Evolutionary conservation across 2,113 vertebrate genomes (phyloP).

Genomic region (Montifringilla adamsi): DNA sequence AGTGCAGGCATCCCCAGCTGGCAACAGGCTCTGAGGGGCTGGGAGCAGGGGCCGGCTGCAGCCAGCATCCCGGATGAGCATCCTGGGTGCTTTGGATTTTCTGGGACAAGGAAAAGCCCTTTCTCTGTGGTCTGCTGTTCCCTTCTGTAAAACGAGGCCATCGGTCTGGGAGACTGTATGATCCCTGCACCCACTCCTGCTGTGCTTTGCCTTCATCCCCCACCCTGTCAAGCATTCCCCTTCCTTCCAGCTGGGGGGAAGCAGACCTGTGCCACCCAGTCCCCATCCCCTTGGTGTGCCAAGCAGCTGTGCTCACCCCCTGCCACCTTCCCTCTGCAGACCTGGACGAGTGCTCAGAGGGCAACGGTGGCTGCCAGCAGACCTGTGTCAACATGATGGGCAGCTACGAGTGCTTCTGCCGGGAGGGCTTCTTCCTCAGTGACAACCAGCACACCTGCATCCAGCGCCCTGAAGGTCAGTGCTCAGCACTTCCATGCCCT

Average conservation of each 20-base stretch:
- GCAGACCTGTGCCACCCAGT: rapidly evolving
- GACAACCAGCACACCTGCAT: constrained; percentile 99
- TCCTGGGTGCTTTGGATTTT: background rate
- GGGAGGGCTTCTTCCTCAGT: constrained; percentile 96
- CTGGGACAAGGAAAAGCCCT: background rate
- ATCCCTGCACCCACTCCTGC: background rate
- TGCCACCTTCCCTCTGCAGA: constrained; percentile 71
- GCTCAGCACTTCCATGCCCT: rapidly evolving
- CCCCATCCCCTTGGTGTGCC: background rate
- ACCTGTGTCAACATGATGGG: constrained; percentile 99
- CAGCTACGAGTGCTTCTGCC: constrained; percentile 95
- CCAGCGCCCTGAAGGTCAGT: constrained; percentile 92
- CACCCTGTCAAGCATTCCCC: background rate
- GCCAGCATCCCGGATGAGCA: background rate
- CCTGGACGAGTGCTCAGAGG: constrained; percentile 93
- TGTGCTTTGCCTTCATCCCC: background rate
- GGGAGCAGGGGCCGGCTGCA: background rate
- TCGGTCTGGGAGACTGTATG: background rate
- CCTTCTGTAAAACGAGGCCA: background rate
- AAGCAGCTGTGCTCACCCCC: background rate
- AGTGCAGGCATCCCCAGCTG: constrained; percentile 22
- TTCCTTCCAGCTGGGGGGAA: background rate
- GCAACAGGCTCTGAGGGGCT: background rate
- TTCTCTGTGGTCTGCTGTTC: background rate
- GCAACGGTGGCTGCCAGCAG: constrained; percentile 96